Conservation (phyloP, 1,140 invertebrate species). For the Grapholita molesta region DNA sequence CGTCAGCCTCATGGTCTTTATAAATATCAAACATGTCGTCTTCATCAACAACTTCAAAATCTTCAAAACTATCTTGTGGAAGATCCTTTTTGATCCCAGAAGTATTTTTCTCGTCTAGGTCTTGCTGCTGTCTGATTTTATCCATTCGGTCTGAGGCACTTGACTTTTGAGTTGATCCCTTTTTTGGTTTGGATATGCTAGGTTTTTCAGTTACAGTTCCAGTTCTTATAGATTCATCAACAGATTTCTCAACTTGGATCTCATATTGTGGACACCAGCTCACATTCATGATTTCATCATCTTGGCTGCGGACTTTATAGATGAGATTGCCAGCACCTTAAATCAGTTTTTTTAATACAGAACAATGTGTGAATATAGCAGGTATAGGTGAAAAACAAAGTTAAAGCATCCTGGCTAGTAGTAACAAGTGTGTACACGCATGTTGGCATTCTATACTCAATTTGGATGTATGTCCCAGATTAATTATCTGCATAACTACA, state of each 20-base stretch:
- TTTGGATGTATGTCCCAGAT: no score
- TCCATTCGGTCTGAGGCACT: constrained; percentile 39
- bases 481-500: no score
- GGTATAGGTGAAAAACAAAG: no score
- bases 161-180: constrained; percentile 23
- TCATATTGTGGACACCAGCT: constrained; percentile 84
- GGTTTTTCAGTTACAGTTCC: neutral
- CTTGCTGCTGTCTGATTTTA: constrained; percentile 37
- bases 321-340: constrained; percentile 79
- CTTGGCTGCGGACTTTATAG: constrained; percentile 84
- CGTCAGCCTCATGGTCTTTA: constrained; percentile 63
- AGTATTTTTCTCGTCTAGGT: constrained; percentile 31
- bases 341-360: constrained; percentile 30
- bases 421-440: no score
- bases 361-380: neutral
- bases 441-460: no score
- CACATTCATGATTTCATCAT: constrained; percentile 83
- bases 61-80: constrained; percentile 60
- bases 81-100: constrained; percentile 48
- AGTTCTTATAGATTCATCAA: constrained; percentile 18
- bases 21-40: constrained; percentile 73
- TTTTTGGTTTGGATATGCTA: neutral
- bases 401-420: no score
- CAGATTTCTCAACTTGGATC: constrained; percentile 40
- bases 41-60: constrained; percentile 44